Evolutionary conservation across 2,113 vertebrate species (phyloP).

Genomic region (Astatoreochromis straeleni): DNA sequence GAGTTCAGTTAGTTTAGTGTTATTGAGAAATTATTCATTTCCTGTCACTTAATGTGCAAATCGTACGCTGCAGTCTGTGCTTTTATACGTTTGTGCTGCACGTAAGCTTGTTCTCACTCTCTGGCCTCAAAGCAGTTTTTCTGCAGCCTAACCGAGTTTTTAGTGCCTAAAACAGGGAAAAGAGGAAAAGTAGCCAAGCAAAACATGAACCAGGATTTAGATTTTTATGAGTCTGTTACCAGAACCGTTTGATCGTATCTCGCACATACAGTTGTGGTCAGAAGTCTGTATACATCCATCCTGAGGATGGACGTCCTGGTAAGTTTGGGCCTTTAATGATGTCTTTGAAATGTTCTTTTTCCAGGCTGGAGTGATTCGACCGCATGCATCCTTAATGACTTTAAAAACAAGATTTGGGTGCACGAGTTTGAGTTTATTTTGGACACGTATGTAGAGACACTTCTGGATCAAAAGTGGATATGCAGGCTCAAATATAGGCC

Average conservation of each 20-base stretch:
- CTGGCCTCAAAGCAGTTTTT: background rate
- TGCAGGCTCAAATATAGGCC: background rate
- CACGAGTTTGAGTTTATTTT: background rate
- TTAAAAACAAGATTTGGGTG: background rate
- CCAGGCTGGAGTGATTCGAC: background rate
- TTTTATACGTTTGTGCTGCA: background rate
- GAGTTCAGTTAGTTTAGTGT: background rate
- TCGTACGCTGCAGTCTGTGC: background rate
- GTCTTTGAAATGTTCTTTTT: background rate
- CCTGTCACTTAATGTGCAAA: background rate
- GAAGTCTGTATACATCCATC: background rate
- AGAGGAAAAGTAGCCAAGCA: background rate
- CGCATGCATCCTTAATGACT: background rate
- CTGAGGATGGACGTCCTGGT: background rate
- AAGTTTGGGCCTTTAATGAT: background rate
- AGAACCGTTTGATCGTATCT: background rate
- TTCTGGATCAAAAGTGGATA: background rate
- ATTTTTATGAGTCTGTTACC: fast-evolving
- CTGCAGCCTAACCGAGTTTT: background rate
- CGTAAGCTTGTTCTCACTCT: background rate
- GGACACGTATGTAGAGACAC: background rate
- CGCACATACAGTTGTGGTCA: background rate
- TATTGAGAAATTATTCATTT: background rate
- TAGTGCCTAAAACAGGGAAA: background rate
- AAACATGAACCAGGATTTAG: background rate